Conservation (phyloP, 2,888 invertebrate genomes). For the Standfussiana lucernea region DNA sequence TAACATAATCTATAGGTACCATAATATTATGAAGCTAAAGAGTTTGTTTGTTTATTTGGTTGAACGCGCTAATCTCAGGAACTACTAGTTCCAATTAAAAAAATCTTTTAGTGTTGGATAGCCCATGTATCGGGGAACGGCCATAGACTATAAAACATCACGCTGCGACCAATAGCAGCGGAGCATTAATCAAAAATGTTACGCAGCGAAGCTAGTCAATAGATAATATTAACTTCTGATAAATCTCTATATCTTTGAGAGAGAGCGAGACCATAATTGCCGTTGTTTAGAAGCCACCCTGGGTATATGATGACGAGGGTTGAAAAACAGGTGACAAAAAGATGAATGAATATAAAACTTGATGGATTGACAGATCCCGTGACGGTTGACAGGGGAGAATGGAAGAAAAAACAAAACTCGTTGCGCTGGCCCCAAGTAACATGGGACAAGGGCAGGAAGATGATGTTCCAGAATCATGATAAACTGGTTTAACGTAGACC, state of each 20-base stretch:
- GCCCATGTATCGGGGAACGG: no score
- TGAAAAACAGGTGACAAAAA: not conserved
- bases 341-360: not conserved
- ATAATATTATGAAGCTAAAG: no score
- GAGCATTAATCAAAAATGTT: no score
- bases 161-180: no score
- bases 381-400: not conserved
- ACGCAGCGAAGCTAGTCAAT: no score
- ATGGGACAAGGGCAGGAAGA: not conserved
- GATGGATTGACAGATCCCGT: not conserved
- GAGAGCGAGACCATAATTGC: not conserved
- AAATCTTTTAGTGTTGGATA: no score
- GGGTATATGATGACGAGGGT: not conserved
- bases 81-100: no score
- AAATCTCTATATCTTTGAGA: not conserved
- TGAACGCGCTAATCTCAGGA: no score
- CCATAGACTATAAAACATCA: no score
- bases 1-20: no score
- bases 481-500: not conserved
- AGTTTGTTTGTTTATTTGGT: no score
- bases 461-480: not conserved
- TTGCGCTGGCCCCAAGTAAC: not conserved
- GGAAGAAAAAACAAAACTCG: not conserved
- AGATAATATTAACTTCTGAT: not conserved
- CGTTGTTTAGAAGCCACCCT: not conserved